Conservation (phyloP, 2,113 vertebrate genomes). For the Geothlypis trichas region DNA sequence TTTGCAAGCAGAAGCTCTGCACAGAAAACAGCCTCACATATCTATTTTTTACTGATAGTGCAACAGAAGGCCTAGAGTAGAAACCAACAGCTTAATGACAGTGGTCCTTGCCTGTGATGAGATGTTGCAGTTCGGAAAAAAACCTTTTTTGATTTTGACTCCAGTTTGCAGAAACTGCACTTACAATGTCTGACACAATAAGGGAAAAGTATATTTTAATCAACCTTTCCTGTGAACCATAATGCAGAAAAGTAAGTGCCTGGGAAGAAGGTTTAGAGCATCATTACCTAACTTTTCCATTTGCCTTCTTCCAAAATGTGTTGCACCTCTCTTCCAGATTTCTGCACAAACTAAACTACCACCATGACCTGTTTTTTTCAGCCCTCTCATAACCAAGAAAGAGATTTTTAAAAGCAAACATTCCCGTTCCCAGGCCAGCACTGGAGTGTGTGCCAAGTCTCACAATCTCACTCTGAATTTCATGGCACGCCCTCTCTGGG, state of each 20-base stretch:
- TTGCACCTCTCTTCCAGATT: neutral
- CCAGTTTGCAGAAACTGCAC: neutral
- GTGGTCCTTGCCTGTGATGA: neutral
- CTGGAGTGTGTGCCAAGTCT: neutral
- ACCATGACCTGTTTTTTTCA: neutral
- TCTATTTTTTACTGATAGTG: neutral
- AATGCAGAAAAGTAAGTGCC: neutral
- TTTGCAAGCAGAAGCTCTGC: constrained; percentile 25
- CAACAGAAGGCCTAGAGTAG: neutral
- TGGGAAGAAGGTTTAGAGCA: neutral
- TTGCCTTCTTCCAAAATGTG: neutral
- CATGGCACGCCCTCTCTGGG: neutral
- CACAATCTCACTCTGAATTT: neutral
- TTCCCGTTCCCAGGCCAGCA: neutral
- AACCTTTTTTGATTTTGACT: neutral
- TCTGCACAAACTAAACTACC: neutral
- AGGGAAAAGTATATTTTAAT: neutral
- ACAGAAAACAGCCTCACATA: neutral
- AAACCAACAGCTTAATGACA: neutral
- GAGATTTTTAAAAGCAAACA: neutral
- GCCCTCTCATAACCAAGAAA: neutral
- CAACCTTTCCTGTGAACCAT: neutral
- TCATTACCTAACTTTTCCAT: neutral
- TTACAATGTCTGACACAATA: neutral
- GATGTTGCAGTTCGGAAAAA: neutral